Percentiles rank a stretch among this genome's conserved stretches.
Evolutionary conservation across 2,113 vertebrate species (phyloP).

Genomic region (Aegotheles bennettii): DNA sequence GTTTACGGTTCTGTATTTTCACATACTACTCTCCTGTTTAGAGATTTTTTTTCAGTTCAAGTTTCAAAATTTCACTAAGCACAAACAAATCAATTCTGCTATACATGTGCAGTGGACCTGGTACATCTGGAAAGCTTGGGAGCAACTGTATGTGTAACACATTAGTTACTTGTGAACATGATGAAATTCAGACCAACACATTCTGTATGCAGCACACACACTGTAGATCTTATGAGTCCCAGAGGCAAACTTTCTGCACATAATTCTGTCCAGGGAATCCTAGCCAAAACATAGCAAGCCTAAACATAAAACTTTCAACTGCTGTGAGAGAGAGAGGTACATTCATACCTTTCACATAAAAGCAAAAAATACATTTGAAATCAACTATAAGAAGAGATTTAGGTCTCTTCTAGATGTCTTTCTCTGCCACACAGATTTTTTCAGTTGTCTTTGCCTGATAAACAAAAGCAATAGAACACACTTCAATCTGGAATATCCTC

Average conservation of each 20-base stretch:
- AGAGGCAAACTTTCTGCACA: slow-evolving; percentile 1
- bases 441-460: neutral
- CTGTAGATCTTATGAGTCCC: neutral
- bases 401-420: neutral
- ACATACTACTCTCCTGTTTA: neutral
- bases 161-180: neutral
- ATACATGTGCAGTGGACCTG: neutral
- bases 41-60: neutral
- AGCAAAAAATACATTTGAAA: neutral
- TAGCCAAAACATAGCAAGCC: slow-evolving; percentile 29
- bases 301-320: slow-evolving; percentile 3
- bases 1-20: neutral
- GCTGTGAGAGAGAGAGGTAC: neutral
- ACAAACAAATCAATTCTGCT: neutral
- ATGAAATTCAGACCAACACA: neutral
- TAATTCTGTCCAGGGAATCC: slow-evolving; percentile 26
- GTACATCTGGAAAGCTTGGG: neutral
- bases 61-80: neutral
- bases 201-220: neutral
- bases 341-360: slow-evolving; percentile 35
- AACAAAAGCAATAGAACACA: neutral
- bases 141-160: neutral
- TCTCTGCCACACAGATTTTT: neutral
- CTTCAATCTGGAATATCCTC: neutral
- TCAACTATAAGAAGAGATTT: neutral